Conservation (phyloP, 2,113 vertebrate species). For the Collichthys lucidus region DNA sequence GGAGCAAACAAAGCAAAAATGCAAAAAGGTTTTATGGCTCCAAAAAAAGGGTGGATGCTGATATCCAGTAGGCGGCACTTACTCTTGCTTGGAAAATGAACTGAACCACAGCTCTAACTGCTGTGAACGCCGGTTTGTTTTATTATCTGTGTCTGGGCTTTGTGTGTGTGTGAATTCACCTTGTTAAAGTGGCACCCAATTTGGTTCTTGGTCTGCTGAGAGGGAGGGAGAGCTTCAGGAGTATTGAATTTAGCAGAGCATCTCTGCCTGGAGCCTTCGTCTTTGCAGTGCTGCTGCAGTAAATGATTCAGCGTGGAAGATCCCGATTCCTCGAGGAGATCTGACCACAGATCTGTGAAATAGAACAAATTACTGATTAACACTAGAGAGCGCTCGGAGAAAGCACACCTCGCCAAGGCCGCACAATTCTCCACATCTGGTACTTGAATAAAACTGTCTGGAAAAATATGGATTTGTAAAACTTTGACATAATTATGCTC, state of each 20-base stretch:
- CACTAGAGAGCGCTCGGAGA: slow-evolving; percentile 36
- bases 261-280: slow-evolving; percentile 35
- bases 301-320: slow-evolving; percentile 34
- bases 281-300: slow-evolving; percentile 30
- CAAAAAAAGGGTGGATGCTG: neutral
- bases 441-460: slow-evolving; percentile 9
- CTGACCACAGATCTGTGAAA: slow-evolving; percentile 60
- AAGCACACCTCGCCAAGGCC: neutral
- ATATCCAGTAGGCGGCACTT: neutral
- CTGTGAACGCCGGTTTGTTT: slow-evolving; percentile 14
- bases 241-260: slow-evolving; percentile 31
- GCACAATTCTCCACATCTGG: neutral
- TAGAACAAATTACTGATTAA: slow-evolving; percentile 63
- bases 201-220: slow-evolving; percentile 39
- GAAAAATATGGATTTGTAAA: neutral
- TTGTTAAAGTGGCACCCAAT: slow-evolving; percentile 30
- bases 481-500: neutral
- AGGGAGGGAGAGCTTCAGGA: slow-evolving; percentile 11
- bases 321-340: slow-evolving; percentile 49
- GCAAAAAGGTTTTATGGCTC: neutral
- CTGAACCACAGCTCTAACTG: neutral
- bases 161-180: slow-evolving; percentile 12
- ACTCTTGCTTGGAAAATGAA: neutral
- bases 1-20: neutral
- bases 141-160: slow-evolving; percentile 13